Evolutionary conservation across 2,113 vertebrate species (phyloP), one percentile per base, ranked within the genome.

Genomic region (Oryzias woworae): DNA sequence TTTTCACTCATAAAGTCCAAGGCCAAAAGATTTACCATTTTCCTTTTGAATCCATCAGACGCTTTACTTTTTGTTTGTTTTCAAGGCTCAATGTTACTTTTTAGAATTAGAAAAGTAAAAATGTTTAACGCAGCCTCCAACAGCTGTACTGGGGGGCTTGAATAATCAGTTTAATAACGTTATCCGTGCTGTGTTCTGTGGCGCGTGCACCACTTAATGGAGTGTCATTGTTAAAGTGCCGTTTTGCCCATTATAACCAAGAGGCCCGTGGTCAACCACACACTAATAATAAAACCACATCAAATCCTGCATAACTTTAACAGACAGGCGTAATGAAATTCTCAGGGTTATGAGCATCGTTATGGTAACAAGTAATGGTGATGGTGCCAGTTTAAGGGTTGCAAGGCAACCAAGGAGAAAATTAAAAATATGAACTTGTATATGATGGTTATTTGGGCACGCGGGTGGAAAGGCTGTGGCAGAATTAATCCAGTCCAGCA

Each of bases 151-250:
- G 66, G 73, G 69, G 48, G 46, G 63, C 42, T 83, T 87, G 85
- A 90, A 89, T 87, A 87, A 88, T 91, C 86, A 82, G 83, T 88
- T 89, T 88, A 89, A 90, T 92, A 90, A 89, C 83, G 88, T 86
- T 88, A 85, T 84, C 81, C 79, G 69, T 75, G 81, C 84, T 77
- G 83, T 73, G 81, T 84, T 89, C 77, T 42, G 85, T 83, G 75
- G 81, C 47, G 73, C 83, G 58, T 87, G 78, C 72, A 81, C 65
- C 64, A 61, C 53, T 82, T 91, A 92, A 91, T 88, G 72, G 86
- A 92, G 81, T 90, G 90, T 88, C 88, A 85, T 81, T 87, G 89
- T 90, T 90, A 83, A 90, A 89, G 81, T 81, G 80, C 81, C 54
- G 81, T 83, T 76, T 82, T 75, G 28, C 66, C 80, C 76, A 64